phyloP scores from a whole-genome alignment of 1,140 invertebrate species.

The Cydia amplana region DNA sequence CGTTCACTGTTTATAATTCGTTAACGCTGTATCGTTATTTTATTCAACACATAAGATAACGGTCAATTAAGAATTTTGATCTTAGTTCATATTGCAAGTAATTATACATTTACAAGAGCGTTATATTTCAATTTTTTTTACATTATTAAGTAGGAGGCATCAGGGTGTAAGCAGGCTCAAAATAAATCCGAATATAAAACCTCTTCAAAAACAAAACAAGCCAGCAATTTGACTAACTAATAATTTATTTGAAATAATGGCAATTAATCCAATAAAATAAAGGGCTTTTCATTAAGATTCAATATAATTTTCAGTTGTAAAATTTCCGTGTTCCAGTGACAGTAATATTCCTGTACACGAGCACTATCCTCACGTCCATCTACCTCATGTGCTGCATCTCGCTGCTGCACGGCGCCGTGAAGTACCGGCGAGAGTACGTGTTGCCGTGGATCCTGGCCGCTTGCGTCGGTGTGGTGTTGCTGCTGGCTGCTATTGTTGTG shows the following conservation, averaged over 20 bases:
- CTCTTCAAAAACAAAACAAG: too few species aligned
- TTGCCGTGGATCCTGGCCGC: slow-evolving; percentile 70
- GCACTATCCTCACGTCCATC: slow-evolving; percentile 67
- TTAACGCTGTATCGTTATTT: too few species aligned
- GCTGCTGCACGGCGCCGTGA: slow-evolving; percentile 67
- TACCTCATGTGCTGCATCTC: slow-evolving; percentile 73
- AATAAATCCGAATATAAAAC: too few species aligned
- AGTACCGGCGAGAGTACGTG: slow-evolving; percentile 69
- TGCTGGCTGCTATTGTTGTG: slow-evolving; percentile 58
- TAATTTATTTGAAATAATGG: slow-evolving; percentile 23
- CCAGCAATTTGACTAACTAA: background rate
- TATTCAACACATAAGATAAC: too few species aligned
- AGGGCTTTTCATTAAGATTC: too few species aligned
- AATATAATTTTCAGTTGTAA: background rate
- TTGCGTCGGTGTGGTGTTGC: slow-evolving; percentile 57
- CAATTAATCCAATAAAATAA: slow-evolving; percentile 5
- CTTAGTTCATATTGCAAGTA: too few species aligned
- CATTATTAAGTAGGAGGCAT: too few species aligned
- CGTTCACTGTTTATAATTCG: too few species aligned
- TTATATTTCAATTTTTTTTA: too few species aligned
- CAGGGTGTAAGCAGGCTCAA: too few species aligned
- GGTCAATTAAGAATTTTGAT: too few species aligned
- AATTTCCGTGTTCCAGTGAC: slow-evolving; percentile 56
- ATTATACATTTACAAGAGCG: too few species aligned
- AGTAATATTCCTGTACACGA: slow-evolving; percentile 69